These are phyloP conservation scores for Saxidomus purpurata DNA, from an alignment of 1,140 invertebrate species.

Conservation along the genomic window DNA sequence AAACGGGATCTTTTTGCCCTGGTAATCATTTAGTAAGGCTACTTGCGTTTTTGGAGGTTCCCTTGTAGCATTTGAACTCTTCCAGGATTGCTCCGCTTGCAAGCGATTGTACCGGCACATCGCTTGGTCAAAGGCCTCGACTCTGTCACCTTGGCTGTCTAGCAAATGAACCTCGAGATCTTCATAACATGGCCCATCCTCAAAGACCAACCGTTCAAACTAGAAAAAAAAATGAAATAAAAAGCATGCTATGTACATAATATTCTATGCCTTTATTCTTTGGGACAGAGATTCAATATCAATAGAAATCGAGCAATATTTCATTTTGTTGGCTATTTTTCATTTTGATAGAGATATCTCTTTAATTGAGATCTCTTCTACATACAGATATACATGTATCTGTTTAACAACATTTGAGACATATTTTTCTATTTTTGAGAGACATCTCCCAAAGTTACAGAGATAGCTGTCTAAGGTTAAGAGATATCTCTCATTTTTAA, in stretches of 20 bases:
- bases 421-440: too few species aligned
- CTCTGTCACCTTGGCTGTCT: not conserved
- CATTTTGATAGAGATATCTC: not conserved
- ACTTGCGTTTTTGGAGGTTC: slow-evolving; percentile 47
- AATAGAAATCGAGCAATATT: too few species aligned
- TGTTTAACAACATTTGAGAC: too few species aligned
- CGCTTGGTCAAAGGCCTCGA: slow-evolving; percentile 8
- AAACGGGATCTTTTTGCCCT: slow-evolving; percentile 63
- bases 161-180: not conserved
- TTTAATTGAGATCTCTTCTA: not conserved
- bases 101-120: slow-evolving; percentile 33
- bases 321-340: too few species aligned
- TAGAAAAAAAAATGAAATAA: not conserved
- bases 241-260: not conserved
- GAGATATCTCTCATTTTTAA: too few species aligned
- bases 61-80: not conserved
- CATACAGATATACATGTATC: not conserved
- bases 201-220: not conserved
- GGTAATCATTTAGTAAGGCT: slow-evolving; percentile 42
- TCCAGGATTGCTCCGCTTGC: slow-evolving; percentile 48
- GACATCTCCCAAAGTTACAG: too few species aligned
- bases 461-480: too few species aligned
- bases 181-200: not conserved
- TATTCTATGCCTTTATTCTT: not conserved
- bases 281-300: too few species aligned